Conservation (phyloP, 2,888 invertebrate genomes). For the Drosophila paranaensis region DNA sequence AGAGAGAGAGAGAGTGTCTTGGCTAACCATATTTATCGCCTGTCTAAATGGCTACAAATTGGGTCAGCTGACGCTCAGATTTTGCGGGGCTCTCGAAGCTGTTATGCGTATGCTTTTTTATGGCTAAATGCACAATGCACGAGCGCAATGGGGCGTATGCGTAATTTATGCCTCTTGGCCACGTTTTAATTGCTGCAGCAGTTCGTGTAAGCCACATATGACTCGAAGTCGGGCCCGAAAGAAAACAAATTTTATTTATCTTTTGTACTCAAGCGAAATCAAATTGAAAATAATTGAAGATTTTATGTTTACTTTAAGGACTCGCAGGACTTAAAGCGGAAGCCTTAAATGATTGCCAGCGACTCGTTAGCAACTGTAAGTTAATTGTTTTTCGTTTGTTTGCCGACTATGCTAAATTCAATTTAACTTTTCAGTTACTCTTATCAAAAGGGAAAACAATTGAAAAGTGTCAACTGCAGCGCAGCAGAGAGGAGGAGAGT, state of each 20-base stretch:
- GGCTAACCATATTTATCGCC: constrained; percentile 59
- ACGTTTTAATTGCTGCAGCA: constrained; percentile 65
- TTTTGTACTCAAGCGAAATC: too few species aligned
- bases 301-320: not conserved
- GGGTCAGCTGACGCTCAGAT: constrained; percentile 43
- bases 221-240: too few species aligned
- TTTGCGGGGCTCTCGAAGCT: constrained; percentile 7
- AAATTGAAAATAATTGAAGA: not conserved
- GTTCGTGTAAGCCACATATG: constrained; percentile 17
- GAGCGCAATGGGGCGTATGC: constrained; percentile 64
- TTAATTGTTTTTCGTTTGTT: constrained; percentile 19
- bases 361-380: constrained; percentile 9
- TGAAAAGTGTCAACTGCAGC: constrained; percentile 43
- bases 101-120: constrained; percentile 15
- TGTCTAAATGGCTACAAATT: constrained; percentile 72
- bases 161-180: constrained; percentile 58
- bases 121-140: constrained; percentile 22
- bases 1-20: not conserved
- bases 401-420: constrained; percentile 30
- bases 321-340: too few species aligned
- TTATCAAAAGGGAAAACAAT: constrained; percentile 28
- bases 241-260: not conserved
- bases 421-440: constrained; percentile 40
- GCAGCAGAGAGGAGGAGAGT: constrained; percentile 2
- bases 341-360: constrained; percentile 3